Evolutionary conservation across 2,113 vertebrate species (phyloP).

Genomic region (Ciconia maguari): DNA sequence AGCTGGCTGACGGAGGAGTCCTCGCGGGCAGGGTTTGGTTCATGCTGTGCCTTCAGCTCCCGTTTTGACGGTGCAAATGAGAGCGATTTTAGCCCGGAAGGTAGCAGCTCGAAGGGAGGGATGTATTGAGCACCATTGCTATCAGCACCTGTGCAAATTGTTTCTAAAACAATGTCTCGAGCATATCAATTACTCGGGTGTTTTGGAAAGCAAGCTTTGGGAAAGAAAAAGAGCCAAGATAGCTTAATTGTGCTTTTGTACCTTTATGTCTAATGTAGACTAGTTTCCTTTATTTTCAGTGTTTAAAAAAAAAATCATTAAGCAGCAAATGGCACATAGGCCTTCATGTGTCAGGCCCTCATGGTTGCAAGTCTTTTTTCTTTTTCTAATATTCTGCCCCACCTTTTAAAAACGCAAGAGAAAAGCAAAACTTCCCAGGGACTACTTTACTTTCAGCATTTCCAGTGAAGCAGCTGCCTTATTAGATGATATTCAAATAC

Average conservation of each 20-base stretch:
- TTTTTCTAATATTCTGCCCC: not conserved
- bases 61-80: conserved; percentile 26
- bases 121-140: conserved; percentile 43
- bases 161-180: conserved; percentile 60
- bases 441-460: not conserved
- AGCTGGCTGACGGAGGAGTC: not conserved
- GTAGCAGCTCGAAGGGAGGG: conserved; percentile 42
- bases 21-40: not conserved
- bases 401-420: not conserved
- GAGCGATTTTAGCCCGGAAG: conserved; percentile 48
- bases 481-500: conserved; percentile 51
- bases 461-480: conserved; percentile 18
- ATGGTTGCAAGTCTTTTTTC: not conserved
- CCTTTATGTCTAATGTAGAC: conserved; percentile 26
- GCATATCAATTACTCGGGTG: conserved; percentile 29
- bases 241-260: not conserved
- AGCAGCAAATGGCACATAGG: not conserved
- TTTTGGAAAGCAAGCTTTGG: conserved; percentile 53
- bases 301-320: not conserved
- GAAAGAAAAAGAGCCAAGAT: conserved; percentile 10
- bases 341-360: not conserved
- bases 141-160: conserved; percentile 46
- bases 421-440: conserved; percentile 47
- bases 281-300: conserved; percentile 15
- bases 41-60: conserved; percentile 11